A percentile compares a stretch with the other conserved stretches of the same genome.
Evolutionary conservation across 1,140 invertebrate genomes (phyloP).

Genomic region (Microvelia longipes): DNA sequence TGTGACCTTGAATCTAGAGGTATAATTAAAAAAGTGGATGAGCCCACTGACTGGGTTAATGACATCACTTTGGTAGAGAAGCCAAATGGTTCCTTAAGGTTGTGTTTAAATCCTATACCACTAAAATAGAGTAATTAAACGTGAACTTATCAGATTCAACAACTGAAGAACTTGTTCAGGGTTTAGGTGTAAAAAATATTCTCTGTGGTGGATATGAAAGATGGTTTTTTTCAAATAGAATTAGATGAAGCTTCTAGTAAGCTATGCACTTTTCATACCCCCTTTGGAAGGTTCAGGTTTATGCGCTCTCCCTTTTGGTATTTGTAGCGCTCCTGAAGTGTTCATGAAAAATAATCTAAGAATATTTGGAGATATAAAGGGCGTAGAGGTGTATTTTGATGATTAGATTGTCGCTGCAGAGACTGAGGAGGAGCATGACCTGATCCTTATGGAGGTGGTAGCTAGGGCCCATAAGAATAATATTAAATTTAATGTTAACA

Average conservation of each 20-base stretch:
- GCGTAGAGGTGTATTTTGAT: background rate
- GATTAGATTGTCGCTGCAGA: background rate
- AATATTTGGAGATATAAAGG: background rate
- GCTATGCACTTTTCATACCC: constrained; percentile 30
- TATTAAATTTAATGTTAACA: background rate
- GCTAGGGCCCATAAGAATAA: background rate
- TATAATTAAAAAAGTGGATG: constrained; percentile 19
- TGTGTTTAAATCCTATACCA: constrained; percentile 25
- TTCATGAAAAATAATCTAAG: background rate
- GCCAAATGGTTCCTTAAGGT: constrained; percentile 20
- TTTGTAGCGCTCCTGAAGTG: background rate
- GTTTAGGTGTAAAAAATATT: constrained; percentile 19
- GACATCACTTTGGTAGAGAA: constrained; percentile 3
- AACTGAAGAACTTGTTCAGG: constrained; percentile 3
- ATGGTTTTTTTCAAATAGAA: constrained; percentile 31
- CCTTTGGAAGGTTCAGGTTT: constrained; percentile 31
- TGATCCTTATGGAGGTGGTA: background rate
- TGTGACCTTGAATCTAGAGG: constrained; percentile 19
- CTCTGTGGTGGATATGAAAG: constrained; percentile 18
- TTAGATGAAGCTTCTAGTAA: constrained; percentile 27
- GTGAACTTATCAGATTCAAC: background rate
- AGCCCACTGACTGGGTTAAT: constrained; percentile 28
- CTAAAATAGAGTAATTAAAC: constrained; percentile 19
- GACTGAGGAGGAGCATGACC: background rate
- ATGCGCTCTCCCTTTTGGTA: constrained; percentile 14